phyloP scores from a whole-genome alignment of 2,888 invertebrate species.

The Cheilosia pagana region DNA sequence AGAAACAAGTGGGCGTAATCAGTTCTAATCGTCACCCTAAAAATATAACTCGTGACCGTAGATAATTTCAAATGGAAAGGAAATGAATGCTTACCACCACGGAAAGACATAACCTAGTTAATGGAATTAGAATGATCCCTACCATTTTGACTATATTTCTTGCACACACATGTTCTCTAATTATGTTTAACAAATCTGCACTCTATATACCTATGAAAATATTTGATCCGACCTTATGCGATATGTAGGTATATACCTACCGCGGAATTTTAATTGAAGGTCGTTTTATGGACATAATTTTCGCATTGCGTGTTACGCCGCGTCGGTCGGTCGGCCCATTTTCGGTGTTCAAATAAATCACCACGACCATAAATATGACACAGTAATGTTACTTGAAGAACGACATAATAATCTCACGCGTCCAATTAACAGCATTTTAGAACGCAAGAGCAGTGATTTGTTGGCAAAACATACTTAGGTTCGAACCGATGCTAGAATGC shows the following conservation, averaged over 20 bases:
- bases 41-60: too few species aligned
- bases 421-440: conserved; percentile 47
- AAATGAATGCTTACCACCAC: too few species aligned
- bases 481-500: conserved; percentile 8
- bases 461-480: conserved; percentile 5
- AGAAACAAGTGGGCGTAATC: too few species aligned
- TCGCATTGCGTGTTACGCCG: not conserved
- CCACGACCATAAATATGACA: conserved; percentile 36
- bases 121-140: too few species aligned
- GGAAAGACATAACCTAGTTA: too few species aligned
- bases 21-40: too few species aligned
- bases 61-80: too few species aligned
- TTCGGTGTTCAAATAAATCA: conserved; percentile 35
- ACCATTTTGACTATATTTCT: too few species aligned
- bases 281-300: not conserved
- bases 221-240: too few species aligned
- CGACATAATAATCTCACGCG: conserved; percentile 17
- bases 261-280: conserved; percentile 17
- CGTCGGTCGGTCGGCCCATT: conserved; percentile 1
- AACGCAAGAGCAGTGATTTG: conserved; percentile 25
- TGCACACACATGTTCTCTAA: too few species aligned
- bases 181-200: too few species aligned
- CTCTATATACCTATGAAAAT: too few species aligned
- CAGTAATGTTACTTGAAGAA: conserved; percentile 9
- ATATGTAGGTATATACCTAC: not conserved